Conservation (phyloP, 2,888 invertebrate genomes). For the Macropis europaea region DNA sequence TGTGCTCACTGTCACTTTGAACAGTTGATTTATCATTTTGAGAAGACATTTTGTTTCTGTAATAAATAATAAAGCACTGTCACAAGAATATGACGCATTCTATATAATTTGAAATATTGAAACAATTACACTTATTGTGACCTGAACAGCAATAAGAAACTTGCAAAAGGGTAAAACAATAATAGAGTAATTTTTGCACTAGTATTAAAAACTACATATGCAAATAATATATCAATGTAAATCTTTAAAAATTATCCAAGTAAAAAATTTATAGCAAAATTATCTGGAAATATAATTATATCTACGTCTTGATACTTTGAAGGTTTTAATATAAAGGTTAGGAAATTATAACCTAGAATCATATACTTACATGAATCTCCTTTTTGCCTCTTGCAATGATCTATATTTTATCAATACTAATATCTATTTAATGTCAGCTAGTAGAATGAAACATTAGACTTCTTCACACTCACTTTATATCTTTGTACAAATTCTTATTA, state of each 20-base stretch:
- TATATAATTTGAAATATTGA: neutral
- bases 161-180: neutral
- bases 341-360: conserved; percentile 27
- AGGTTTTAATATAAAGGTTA: conserved; percentile 4
- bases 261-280: neutral
- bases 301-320: neutral
- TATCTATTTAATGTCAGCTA: neutral
- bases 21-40: conserved; percentile 4
- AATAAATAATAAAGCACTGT: conserved; percentile 1
- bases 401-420: neutral
- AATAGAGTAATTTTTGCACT: neutral
- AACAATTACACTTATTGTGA: neutral
- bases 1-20: neutral
- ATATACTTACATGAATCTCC: conserved; percentile 2
- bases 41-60: conserved; percentile 42
- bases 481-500: too few species aligned
- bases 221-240: neutral
- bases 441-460: neutral
- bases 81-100: neutral
- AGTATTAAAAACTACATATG: too few species aligned
- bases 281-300: neutral
- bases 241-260: neutral
- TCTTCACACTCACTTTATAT: conserved; percentile 1
- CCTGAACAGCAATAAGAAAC: neutral
- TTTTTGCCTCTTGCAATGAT: neutral